These are phyloP conservation scores for Rhynchophorus ferrugineus DNA, from an alignment of 1,140 invertebrate genomes.

Conservation along the genomic window DNA sequence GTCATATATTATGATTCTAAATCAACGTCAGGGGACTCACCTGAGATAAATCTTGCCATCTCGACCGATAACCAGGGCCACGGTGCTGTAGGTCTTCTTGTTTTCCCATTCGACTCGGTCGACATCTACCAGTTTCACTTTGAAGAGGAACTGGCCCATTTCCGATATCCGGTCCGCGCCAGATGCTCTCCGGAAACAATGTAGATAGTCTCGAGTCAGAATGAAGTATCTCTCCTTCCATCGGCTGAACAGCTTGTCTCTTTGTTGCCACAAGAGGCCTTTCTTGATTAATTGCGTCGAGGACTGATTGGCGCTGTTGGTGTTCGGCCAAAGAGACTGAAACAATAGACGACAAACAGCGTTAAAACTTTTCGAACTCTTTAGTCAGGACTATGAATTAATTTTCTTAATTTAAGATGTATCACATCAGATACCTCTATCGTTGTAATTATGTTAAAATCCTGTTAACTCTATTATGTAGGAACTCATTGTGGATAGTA, in stretches of 20 bases:
- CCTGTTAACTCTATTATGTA: too few species aligned
- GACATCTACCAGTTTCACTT: constrained; percentile 59
- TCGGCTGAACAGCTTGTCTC: constrained; percentile 57
- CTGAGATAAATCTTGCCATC: constrained; percentile 53
- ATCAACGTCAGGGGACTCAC: too few species aligned
- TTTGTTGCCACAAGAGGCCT: constrained; percentile 58
- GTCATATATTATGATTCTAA: too few species aligned
- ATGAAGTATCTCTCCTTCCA: constrained; percentile 67
- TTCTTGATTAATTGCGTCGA: constrained; percentile 49
- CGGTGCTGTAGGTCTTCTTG: constrained; percentile 51
- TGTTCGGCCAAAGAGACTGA: constrained; percentile 44
- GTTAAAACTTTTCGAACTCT: too few species aligned
- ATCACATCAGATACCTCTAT: too few species aligned
- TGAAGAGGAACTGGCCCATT: constrained; percentile 65
- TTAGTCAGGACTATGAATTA: too few species aligned
- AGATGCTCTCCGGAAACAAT: constrained; percentile 59
- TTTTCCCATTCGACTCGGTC: constrained; percentile 59
- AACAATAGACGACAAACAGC: constrained; percentile 26
- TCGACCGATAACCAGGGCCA: constrained; percentile 44
- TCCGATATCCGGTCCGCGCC: constrained; percentile 55
- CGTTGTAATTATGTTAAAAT: too few species aligned
- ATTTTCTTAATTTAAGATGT: too few species aligned
- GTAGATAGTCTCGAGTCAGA: constrained; percentile 59
- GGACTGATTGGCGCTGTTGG: constrained; percentile 31
- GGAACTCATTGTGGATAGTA: too few species aligned